Percentiles rank a stretch among this genome's conserved stretches.
Evolutionary conservation across 2,888 invertebrate species (phyloP).

Genomic region (Acronicta psi): DNA sequence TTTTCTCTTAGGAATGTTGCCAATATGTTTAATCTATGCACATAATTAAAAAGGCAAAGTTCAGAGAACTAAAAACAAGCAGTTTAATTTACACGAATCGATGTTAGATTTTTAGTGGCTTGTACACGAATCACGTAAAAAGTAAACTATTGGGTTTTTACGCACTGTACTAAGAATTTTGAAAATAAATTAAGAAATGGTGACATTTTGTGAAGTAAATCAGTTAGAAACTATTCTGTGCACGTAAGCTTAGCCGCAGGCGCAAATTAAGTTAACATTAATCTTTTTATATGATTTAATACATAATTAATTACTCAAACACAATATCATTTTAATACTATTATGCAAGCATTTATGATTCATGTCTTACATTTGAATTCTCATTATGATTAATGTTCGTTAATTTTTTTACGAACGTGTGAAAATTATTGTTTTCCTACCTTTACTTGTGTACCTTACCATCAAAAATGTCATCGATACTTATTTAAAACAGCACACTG

Average conservation of each 20-base stretch:
- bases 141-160: not conserved
- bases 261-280: not conserved
- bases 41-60: constrained; percentile 23
- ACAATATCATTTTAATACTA: not conserved
- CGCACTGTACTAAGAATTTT: not conserved
- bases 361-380: constrained; percentile 1
- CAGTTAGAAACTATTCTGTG: not conserved
- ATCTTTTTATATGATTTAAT: constrained; percentile 3
- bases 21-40: constrained; percentile 15
- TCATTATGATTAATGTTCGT: not conserved
- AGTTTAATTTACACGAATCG: not conserved
- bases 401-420: not conserved
- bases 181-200: not conserved
- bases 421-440: not conserved
- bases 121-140: constrained; percentile 5
- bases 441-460: too few relatives aligned
- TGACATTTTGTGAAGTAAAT: not conserved
- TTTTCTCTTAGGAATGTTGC: constrained; percentile 13
- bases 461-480: too few relatives aligned
- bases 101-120: not conserved
- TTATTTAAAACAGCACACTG: too few relatives aligned
- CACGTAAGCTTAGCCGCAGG: not conserved
- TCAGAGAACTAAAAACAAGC: constrained; percentile 7
- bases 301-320: not conserved
- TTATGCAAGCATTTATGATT: not conserved